A percentile compares a stretch with the other conserved stretches of the same genome.
These are phyloP conservation scores for Abramis brama DNA, from an alignment of 2,113 vertebrate genomes.

Conservation along the genomic window DNA sequence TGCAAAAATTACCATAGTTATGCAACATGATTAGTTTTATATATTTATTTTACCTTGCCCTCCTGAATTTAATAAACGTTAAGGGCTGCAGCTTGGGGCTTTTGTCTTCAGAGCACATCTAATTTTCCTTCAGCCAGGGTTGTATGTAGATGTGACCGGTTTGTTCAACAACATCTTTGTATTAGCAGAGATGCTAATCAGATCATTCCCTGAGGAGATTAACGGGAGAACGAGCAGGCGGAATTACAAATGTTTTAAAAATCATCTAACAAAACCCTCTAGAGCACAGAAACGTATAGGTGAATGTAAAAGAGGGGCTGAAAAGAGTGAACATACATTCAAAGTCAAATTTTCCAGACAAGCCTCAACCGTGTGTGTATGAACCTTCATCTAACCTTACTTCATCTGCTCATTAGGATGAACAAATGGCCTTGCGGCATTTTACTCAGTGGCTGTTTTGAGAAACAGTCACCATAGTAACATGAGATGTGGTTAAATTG, in stretches of 20 bases:
- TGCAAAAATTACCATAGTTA: slow-evolving; percentile 45
- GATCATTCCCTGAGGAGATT: slow-evolving; percentile 45
- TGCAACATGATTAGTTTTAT: slow-evolving; percentile 3
- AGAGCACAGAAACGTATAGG: background rate
- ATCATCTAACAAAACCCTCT: slow-evolving; percentile 38
- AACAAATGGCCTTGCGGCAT: background rate
- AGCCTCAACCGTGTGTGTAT: background rate
- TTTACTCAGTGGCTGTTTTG: slow-evolving; percentile 2
- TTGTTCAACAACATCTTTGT: slow-evolving; percentile 50
- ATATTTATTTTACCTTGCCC: slow-evolving; percentile 30
- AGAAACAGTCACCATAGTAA: background rate
- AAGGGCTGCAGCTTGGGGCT: slow-evolving; percentile 15
- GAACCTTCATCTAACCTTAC: background rate
- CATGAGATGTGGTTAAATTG: background rate
- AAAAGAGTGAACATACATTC: background rate
- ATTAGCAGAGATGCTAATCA: slow-evolving; percentile 50
- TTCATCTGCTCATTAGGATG: slow-evolving; percentile 7
- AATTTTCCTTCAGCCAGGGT: slow-evolving; percentile 33
- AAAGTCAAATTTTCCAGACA: background rate
- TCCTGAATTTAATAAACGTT: slow-evolving; percentile 48
- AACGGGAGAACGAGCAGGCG: slow-evolving; percentile 26
- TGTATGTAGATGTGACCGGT: slow-evolving; percentile 41
- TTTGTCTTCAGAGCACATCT: slow-evolving; percentile 37
- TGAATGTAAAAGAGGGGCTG: slow-evolving; percentile 31
- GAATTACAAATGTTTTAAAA: slow-evolving; percentile 39